Evolutionary conservation across 1,140 invertebrate species (phyloP).

Genomic region (Meloidogyne exigua): DNA sequence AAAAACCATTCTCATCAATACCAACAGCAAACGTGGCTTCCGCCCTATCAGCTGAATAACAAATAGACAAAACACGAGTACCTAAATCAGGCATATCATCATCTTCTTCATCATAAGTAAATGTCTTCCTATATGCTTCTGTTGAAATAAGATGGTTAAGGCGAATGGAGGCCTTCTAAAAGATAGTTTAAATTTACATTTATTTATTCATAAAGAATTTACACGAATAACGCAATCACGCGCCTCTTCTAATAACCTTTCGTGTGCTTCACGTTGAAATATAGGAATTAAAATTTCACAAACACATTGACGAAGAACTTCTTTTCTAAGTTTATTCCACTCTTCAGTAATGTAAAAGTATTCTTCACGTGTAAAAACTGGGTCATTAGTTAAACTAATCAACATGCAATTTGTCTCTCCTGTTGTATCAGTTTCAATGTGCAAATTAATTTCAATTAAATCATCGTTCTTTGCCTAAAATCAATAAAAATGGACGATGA

Average conservation of each 20-base stretch:
- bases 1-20: conserved; percentile 78
- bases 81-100: conserved; percentile 85
- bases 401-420: conserved; percentile 2
- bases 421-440: conserved; percentile 27
- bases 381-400: conserved; percentile 10
- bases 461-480: conserved; percentile 68
- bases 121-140: conserved; percentile 44
- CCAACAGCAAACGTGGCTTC: conserved; percentile 85
- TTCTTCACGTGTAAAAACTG: conserved; percentile 32
- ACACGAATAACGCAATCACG: conserved; percentile 80
- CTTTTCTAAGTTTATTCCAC: conserved; percentile 85
- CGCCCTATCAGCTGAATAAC: conserved; percentile 81
- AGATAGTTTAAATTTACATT: background rate
- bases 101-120: conserved; percentile 65
- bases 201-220: conserved; percentile 26
- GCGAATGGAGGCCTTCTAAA: conserved; percentile 33
- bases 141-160: background rate
- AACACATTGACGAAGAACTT: conserved; percentile 83
- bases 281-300: conserved; percentile 82
- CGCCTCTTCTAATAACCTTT: conserved; percentile 79
- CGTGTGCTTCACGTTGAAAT: conserved; percentile 82
- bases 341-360: conserved; percentile 74
- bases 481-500: background rate
- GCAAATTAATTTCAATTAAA: conserved; percentile 45
- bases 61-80: conserved; percentile 80